Evolutionary conservation across 1,140 invertebrate species (phyloP), one percentile per base, ranked within the genome.

Genomic region (Ceratosolen fusciceps): DNA sequence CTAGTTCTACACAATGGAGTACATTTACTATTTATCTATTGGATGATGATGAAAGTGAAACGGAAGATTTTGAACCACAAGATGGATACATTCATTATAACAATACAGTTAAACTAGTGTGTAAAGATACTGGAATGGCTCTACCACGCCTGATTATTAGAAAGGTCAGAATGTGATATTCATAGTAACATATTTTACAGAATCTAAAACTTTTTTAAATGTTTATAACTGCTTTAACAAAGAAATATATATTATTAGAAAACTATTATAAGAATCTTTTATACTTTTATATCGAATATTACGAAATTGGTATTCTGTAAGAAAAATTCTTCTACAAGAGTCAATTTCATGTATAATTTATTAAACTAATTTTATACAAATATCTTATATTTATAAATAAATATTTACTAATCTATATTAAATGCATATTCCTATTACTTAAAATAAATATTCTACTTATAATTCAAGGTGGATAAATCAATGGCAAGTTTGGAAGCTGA

Each of bases 71-170:
- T 91, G 90, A 91, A 79, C 97, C 99, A n/a, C 92, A 96, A 74
- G 98, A 99, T 91, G 98, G 98, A 10, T 99, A 99, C 89, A 98
- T 99, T 29, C 98, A 99, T 88, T 99, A 99, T 87, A 98, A 98
- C 0, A 95, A 96, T 68, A 99, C 98, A 4, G 96, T 99, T 16
- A 99, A 99, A 87, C 91, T 99, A 19, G 98, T 99, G 1, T 99
- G 98, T 88, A 98, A 97, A 39, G 97, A 98, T 12, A 99, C 98
- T 3, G 98, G 98, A 76, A 99, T 99, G 97, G 98, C 98, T 10
- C 90, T 99, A 78, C 98, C 98, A 4, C 92, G 98, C 83, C 92
- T 99, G 77, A 96, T 99, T 75, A 99, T 99, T 82, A 93, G 98
- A 74, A 99, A 99, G 93, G 78, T 76, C 43, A 43, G 37, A 49